Evolutionary conservation across 2,113 vertebrate species (phyloP).

Genomic region (Corydoras sp.): DNA sequence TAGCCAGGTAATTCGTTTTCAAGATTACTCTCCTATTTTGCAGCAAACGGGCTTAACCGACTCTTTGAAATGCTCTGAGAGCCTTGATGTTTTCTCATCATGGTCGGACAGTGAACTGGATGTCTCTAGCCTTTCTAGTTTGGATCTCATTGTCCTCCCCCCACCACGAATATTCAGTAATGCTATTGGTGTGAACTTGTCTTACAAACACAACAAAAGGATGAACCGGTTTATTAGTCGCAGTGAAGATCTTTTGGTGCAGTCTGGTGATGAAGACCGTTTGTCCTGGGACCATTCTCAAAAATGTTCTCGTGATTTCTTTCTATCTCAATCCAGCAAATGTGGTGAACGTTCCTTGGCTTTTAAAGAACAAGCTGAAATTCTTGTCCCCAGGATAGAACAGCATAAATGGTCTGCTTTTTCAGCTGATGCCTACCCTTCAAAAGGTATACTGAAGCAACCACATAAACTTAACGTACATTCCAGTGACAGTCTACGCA

Average conservation of each 20-base stretch:
- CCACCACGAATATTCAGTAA: constrained; percentile 43
- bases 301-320: constrained; percentile 40
- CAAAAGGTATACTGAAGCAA: constrained; percentile 77
- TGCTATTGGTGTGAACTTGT: background rate
- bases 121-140: constrained; percentile 59
- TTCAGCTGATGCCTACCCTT: constrained; percentile 44
- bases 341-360: constrained; percentile 63
- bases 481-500: constrained; percentile 56
- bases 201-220: constrained; percentile 26
- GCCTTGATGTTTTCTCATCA: constrained; percentile 50
- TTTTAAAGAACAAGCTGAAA: constrained; percentile 68
- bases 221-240: constrained; percentile 52
- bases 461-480: constrained; percentile 39
- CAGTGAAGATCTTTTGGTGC: constrained; percentile 58
- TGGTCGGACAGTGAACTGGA: constrained; percentile 69
- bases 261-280: constrained; percentile 41
- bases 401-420: background rate
- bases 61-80: constrained; percentile 46
- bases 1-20: constrained; percentile 69
- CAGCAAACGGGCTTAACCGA: constrained; percentile 55
- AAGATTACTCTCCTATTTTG: constrained; percentile 32
- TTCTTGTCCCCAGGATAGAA: constrained; percentile 54
- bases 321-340: constrained; percentile 56
- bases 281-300: constrained; percentile 21
- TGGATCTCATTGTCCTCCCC: constrained; percentile 51